Conservation (phyloP, 2,113 vertebrate species). For the Dinomys branickii region DNA sequence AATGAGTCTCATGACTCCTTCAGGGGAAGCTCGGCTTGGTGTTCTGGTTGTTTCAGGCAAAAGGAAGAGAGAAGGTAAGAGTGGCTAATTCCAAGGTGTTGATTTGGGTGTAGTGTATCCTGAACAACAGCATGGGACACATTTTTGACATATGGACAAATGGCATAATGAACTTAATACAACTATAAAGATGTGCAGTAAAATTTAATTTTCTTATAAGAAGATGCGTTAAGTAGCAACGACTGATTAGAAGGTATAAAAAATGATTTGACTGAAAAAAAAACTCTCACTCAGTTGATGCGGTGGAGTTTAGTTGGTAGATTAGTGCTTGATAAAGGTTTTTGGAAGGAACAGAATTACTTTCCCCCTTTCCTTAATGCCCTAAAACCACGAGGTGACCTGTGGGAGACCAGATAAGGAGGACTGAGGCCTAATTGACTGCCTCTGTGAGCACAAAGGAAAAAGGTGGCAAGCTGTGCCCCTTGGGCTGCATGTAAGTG, state of each 20-base stretch:
- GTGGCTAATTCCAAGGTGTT: background rate
- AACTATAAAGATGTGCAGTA: background rate
- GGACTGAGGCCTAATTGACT: background rate
- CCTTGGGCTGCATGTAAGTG: background rate
- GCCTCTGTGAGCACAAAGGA: background rate
- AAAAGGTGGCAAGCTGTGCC: background rate
- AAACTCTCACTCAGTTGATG: background rate
- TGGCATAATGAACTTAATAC: background rate
- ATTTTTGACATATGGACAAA: background rate
- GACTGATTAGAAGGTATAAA: background rate
- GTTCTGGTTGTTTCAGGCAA: background rate
- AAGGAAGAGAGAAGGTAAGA: background rate
- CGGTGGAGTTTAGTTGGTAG: background rate
- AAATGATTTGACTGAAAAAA: background rate
- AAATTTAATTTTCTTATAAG: background rate
- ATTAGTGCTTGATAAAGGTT: background rate
- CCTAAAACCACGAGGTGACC: background rate
- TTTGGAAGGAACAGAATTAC: background rate
- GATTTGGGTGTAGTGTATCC: background rate
- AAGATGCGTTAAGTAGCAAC: background rate
- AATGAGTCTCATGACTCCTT: background rate
- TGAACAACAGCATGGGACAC: background rate
- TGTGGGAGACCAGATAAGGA: background rate
- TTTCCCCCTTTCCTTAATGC: background rate
- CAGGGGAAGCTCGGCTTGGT: background rate